phyloP scores from a whole-genome alignment of 2,113 vertebrate genomes.

The Muntiacus reevesi region DNA sequence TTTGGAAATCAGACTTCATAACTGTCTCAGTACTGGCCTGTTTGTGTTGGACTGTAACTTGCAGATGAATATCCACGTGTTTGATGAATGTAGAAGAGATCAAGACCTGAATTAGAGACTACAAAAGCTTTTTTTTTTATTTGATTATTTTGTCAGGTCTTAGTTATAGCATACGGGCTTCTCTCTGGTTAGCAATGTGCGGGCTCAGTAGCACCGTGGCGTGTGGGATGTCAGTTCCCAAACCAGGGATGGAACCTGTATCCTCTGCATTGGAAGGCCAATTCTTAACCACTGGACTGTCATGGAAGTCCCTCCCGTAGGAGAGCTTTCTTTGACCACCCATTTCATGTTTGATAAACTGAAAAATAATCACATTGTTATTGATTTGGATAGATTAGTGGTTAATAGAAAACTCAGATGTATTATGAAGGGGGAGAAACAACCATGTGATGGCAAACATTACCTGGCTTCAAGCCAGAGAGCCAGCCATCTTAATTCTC shows the following conservation, averaged over 20 bases:
- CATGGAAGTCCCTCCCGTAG: accelerated
- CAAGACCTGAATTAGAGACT: background rate
- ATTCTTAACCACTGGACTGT: background rate
- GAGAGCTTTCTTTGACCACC: background rate
- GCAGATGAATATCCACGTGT: too few species aligned
- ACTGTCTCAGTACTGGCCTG: background rate
- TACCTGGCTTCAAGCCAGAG: background rate
- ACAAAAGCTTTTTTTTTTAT: background rate
- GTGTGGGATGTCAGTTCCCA: background rate
- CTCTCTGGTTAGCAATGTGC: background rate
- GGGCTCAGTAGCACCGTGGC: background rate
- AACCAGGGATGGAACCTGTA: background rate
- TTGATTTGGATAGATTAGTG: background rate
- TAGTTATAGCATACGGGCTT: background rate
- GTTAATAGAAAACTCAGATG: background rate
- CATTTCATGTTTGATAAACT: background rate
- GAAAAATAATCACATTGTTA: background rate
- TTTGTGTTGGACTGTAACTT: background rate
- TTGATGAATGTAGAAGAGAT: background rate
- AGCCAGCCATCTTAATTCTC: background rate
- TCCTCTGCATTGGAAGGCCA: background rate
- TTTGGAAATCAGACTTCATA: too few species aligned
- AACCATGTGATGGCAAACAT: background rate
- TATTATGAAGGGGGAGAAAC: background rate
- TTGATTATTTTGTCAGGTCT: background rate